Evolutionary conservation across 2,797 vertebrate species (phyloP).

Genomic region (Prionace glauca): DNA sequence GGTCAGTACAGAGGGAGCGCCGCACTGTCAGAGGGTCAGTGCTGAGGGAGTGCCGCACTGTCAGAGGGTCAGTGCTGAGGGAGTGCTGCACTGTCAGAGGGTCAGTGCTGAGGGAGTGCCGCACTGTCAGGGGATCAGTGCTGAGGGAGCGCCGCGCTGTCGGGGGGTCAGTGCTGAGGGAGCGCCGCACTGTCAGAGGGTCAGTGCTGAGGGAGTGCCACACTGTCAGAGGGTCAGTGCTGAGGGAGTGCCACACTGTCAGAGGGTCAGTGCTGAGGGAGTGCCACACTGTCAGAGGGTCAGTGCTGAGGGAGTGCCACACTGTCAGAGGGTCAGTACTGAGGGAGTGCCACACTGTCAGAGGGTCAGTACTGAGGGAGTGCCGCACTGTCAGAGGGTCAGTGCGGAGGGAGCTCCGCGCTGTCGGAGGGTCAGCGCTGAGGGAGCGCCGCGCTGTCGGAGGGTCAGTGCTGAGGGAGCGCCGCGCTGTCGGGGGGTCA

Average conservation of each 20-base stretch:
- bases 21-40: neutral
- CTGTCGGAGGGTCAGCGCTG: neutral
- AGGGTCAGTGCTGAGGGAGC: neutral
- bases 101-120: rapidly evolving
- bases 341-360: neutral
- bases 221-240: too few species aligned
- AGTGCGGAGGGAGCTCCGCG: neutral
- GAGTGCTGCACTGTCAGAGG: neutral
- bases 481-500: too few species aligned
- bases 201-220: too few species aligned
- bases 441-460: neutral
- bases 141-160: neutral
- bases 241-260: neutral
- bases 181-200: too few species aligned
- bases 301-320: neutral
- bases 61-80: too few species aligned
- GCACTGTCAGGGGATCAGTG: neutral
- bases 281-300: neutral
- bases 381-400: too few species aligned
- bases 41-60: too few species aligned
- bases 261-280: rapidly evolving
- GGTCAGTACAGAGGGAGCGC: rapidly evolving
- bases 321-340: too few species aligned
- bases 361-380: neutral
- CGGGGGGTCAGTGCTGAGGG: too few species aligned